phyloP scores from a whole-genome alignment of 1,140 invertebrate species.

The Cydia pomonella region DNA sequence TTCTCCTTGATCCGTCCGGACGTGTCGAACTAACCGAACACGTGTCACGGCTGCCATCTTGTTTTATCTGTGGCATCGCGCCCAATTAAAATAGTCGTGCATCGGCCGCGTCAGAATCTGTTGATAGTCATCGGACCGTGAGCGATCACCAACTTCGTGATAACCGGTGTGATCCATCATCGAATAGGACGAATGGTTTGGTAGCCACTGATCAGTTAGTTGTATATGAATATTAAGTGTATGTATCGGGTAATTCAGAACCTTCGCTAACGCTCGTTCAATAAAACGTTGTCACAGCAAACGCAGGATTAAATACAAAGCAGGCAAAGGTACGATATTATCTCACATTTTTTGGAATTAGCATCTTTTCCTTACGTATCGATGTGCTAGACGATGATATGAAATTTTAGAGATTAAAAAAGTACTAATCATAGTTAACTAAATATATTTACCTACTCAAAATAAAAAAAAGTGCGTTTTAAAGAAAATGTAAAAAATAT shows the following conservation, averaged over 20 bases:
- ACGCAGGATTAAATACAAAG: no score
- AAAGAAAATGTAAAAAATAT: no score
- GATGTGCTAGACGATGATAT: no score
- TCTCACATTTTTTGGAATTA: background rate
- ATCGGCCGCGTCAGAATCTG: constrained; percentile 75
- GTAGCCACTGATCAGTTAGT: constrained; percentile 7
- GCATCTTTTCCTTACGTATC: no score
- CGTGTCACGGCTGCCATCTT: constrained; percentile 71
- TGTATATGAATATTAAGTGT: background rate
- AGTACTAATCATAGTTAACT: no score
- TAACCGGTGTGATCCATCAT: constrained; percentile 35
- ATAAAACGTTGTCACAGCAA: no score
- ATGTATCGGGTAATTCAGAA: no score
- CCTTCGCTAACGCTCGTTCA: no score
- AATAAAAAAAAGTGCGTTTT: no score
- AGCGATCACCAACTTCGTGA: constrained; percentile 68
- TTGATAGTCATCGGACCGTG: constrained; percentile 68
- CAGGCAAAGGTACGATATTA: background rate
- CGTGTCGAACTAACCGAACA: constrained; percentile 53
- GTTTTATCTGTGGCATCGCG: constrained; percentile 74
- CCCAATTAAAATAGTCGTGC: constrained; percentile 80
- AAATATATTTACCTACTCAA: no score
- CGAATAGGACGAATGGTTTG: constrained; percentile 2
- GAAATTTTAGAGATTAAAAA: no score
- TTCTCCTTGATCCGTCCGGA: background rate